Evolutionary conservation across 2,797 vertebrate species (phyloP).

Genomic region (Prunella strophiata): DNA sequence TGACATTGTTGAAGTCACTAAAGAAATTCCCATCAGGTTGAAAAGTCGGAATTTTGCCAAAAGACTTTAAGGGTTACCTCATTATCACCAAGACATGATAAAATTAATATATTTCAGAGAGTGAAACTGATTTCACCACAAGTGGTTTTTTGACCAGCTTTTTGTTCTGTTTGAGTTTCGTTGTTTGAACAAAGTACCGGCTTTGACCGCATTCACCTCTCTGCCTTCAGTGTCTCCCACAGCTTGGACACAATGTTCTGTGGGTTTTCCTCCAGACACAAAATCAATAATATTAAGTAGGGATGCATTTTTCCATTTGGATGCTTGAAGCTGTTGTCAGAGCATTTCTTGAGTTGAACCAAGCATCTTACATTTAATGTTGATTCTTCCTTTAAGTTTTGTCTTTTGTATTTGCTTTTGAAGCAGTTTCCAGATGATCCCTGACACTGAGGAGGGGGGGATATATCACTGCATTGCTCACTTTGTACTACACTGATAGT

Average conservation of each 20-base stretch:
- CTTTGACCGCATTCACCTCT: not conserved
- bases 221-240: not conserved
- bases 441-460: not conserved
- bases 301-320: slow-evolving; percentile 35
- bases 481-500: not conserved
- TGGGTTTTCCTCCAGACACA: not conserved
- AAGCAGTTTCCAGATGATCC: not conserved
- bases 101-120: not conserved
- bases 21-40: not conserved
- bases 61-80: not conserved
- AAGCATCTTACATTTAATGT: not conserved
- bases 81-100: not conserved
- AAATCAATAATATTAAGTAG: slow-evolving; percentile 51
- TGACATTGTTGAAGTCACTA: not conserved
- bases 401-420: not conserved
- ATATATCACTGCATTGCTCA: not conserved
- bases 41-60: not conserved
- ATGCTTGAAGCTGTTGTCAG: slow-evolving; percentile 2
- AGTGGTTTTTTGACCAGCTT: not conserved
- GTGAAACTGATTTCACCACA: not conserved
- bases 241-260: not conserved
- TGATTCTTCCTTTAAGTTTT: slow-evolving; percentile 21
- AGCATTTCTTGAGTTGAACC: not conserved
- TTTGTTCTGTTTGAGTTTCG: not conserved
- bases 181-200: not conserved